phyloP scores from a whole-genome alignment of 2,113 vertebrate species.

The Eulemur rufifrons region DNA sequence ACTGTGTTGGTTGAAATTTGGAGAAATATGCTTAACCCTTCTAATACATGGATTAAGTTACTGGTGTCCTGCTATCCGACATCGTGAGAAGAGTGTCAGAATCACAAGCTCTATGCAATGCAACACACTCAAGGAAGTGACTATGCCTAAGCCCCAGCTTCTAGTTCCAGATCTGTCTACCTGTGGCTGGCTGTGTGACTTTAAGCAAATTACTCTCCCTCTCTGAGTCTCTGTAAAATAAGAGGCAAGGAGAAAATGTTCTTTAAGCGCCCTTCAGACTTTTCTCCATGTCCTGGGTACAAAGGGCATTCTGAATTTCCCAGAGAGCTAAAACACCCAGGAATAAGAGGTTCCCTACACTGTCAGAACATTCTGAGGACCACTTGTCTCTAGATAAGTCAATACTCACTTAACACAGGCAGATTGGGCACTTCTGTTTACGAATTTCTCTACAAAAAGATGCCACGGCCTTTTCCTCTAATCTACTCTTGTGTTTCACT shows the following conservation, averaged over 20 bases:
- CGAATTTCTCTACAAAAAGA: not conserved
- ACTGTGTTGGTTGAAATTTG: not conserved
- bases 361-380: not conserved
- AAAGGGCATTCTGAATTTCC: not conserved
- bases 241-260: not conserved
- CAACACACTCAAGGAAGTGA: too few relatives aligned
- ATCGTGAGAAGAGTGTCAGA: not conserved
- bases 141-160: not conserved
- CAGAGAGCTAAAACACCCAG: not conserved
- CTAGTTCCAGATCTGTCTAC: not conserved
- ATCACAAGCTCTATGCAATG: not conserved
- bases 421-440: not conserved
- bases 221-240: conserved; percentile 2
- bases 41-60: not conserved
- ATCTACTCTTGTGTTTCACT: not conserved
- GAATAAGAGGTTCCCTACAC: not conserved
- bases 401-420: not conserved
- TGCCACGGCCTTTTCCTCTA: not conserved
- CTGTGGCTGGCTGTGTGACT: not conserved
- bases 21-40: not conserved
- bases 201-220: not conserved
- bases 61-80: not conserved
- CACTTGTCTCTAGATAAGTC: not conserved
- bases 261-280: not conserved
- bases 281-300: not conserved